Evolutionary conservation across 2,888 invertebrate species (phyloP), one percentile per base, ranked within the genome.

Genomic region (Gymnosoma rotundatum): DNA sequence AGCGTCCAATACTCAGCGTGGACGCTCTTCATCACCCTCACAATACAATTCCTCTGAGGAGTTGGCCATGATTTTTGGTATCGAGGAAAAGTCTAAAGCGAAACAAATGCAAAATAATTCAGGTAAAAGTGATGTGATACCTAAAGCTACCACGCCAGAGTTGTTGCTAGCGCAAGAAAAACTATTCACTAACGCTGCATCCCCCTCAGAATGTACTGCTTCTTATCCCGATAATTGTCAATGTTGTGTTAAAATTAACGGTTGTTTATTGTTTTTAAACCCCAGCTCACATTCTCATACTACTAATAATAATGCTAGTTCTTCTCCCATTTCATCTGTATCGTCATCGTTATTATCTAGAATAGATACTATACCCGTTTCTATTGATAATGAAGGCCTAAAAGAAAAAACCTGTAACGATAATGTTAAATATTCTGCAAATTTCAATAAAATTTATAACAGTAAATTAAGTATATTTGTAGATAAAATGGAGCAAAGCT

Each of bases 41-140:
- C 94, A 94, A 89, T 94, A 94, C 88, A 94, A 94, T 90, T 94
- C 94, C 14, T 94, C 94, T 66, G 94, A 94, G 89, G 94, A 94
- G 89, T 91, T 94, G 87, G 94, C 94, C 36, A 94, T 94, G 88
- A 94, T 94, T 88, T 94, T 94, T 89, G 94, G 94, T 88, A 91
- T 92, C 69, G 90, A 90, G 74, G 91, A 91, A 87, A 88, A 87
- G 63, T 86, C 89, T 2, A 89, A 88, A 81, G 64, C 79, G 63
- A 72, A 87, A 85, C 88, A 86, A 86, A 76, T 78, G 58, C 85
- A 82, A 54, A 85, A 85, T 66, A 79, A 85, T 78, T 79, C 88
- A 89, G 88, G 88, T 88, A 80, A 88, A 83, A 74, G 82, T 58
- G 70, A 64, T 52, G 78, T 50, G 58, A 56, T 66, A 45, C 14